Evolutionary conservation across 2,888 invertebrate genomes (phyloP).

Genomic region (Odiellus spinosus): DNA sequence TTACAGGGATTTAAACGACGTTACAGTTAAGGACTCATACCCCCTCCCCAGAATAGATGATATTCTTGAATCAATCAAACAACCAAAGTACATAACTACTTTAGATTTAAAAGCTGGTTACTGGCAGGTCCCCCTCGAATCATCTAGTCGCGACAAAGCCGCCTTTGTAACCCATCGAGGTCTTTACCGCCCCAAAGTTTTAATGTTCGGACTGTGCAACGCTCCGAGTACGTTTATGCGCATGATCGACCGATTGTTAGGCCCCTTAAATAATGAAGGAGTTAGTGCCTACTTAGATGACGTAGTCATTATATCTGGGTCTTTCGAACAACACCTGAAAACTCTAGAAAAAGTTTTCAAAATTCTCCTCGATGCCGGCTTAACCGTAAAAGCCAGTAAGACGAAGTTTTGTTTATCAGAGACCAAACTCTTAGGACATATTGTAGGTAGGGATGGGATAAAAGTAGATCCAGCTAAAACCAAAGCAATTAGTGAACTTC

Average conservation of each 20-base stretch:
- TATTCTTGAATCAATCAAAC: no score
- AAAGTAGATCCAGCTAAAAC: constrained; percentile 3
- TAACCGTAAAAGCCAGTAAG: no score
- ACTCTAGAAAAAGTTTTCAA: no score
- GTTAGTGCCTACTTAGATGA: no score
- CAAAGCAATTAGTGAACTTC: constrained; percentile 5
- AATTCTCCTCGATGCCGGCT: no score
- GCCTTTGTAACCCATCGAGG: constrained; percentile 15
- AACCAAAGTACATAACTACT: no score
- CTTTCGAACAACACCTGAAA: no score
- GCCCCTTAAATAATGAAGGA: no score
- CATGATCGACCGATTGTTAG: constrained; percentile 11
- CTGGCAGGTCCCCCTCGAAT: constrained; percentile 15
- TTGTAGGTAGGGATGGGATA: constrained; percentile 5
- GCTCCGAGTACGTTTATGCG: constrained; percentile 12
- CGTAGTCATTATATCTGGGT: no score
- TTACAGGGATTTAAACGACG: no score
- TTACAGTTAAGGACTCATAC: no score
- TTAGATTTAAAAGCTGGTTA: constrained; percentile 15
- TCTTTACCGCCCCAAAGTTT: constrained; percentile 10
- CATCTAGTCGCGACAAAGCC: constrained; percentile 12
- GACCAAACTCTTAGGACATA: constrained; percentile 11
- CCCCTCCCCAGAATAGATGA: no score
- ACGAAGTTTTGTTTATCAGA: constrained; percentile 9
- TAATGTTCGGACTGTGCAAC: constrained; percentile 15